Evolutionary conservation across 2,797 vertebrate genomes (phyloP), one percentile per base, ranked within the genome.

Genomic region (Sebastes goodei): DNA sequence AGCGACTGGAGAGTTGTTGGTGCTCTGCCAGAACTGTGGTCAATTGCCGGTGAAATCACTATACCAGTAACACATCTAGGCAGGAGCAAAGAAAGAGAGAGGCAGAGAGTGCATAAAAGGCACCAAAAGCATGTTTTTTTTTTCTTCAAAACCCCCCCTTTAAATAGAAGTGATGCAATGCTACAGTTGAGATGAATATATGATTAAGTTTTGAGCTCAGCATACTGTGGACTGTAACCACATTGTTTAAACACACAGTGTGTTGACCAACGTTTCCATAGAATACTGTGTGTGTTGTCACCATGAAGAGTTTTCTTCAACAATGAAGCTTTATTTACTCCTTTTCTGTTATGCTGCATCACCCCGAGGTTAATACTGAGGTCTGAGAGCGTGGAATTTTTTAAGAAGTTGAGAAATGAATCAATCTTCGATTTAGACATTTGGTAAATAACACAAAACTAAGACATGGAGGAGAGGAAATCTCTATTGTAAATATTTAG

Each of bases 1-100:
- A 86, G 78, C 10, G 49, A 86, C 76, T 71, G 76, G 61, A 87
- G 84, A 85, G 66, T 55, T 77, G 62, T 57, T 91, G 91, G 84
- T 83, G 69, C 64, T 62, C 55, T 63, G 91, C 89, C 94, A 95
- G 79, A 86, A 67, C 77, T 87, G 87, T 87, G 93, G 82, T 93
- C 90, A 94, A 89, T 95, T 93, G 93, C 83, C 73, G 80, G 85
- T 93, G 84, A 91, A 95, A 95, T 92, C 84, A 81, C 86, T 87
- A 64, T 87, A 88, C 46, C 90, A 90, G 91, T 80, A 76, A 81
- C 71, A 85, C 64, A 77, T 80, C n/a, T 8, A 82, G 72, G 80
- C 57, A 62, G 46, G 42, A 74, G 27, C 23, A 72, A 67, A 76
- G 42, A 74, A 69, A 69, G 49, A 78, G 33, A 74, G 27, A 64